Evolutionary conservation across 2,113 vertebrate genomes (phyloP), one percentile per base, ranked within the genome.

Genomic region (Rhinolophus sinicus): DNA sequence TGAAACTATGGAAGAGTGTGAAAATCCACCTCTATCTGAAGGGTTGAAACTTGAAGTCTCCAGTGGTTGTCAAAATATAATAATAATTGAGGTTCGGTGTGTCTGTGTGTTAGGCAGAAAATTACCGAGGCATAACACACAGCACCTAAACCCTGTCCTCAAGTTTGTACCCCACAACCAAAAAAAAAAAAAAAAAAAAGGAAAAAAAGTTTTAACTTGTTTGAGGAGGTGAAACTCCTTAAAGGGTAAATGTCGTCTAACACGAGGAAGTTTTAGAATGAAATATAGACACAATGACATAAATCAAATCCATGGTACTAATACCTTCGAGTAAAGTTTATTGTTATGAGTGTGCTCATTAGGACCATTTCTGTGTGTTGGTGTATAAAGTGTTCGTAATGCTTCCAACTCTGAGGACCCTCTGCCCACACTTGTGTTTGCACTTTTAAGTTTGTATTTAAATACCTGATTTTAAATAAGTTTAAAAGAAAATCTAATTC

Each of bases 381-480:
- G 9, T 82, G 16, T 54, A 15, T 50, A 93, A 73, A 78, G 6
- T 3, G 4, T 14, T 16, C 65, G 1, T 47, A 30, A 26, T 76
- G 18, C 19, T 50, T 82, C 54, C 69, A 40, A n/a, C 18, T 44
- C 24, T n/a, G 24, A 44, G 21, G 8, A 76, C 5, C 8, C 2
- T 60, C 12, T 76, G 11, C 15, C 21, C 13, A 35, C 12, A 60
- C 35, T 64, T 54, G 22, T 19, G 11, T 47, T 50, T n/a, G 2
- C 3, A 18, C 21, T 90, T 54, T 35, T 21, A 44, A 44, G 38
- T 75, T 78, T 35, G 16, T 18, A 22, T 50, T 64, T 82, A 54
- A 47, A 47, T 93, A 86, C 40, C 38, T 22, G 47, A 82, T 38
- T 70, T 65, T 80, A 72, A 24, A 15, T 70, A 92, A 81, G 21